Conservation (phyloP, 2,113 vertebrate genomes). For the Pedionomus torquatus region DNA sequence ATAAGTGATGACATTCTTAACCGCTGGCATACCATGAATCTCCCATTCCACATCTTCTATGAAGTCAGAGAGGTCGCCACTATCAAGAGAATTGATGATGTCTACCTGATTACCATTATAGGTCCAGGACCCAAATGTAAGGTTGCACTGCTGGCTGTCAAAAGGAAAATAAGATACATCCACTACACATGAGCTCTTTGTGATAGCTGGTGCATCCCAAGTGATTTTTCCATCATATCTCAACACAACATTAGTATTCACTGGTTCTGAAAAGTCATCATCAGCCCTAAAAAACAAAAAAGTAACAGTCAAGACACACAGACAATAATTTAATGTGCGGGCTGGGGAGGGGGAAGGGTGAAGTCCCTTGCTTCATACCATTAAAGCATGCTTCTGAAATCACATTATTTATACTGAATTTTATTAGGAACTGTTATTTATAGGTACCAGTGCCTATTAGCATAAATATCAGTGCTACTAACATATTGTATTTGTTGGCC, state of each 20-base stretch:
- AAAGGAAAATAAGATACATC: conserved; percentile 97
- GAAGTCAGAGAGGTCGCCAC: conserved; percentile 93
- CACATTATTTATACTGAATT: neutral
- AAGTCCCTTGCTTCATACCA: neutral
- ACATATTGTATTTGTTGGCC: neutral
- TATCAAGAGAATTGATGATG: conserved; percentile 87
- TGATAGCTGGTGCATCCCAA: conserved; percentile 97
- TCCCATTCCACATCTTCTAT: conserved; percentile 98
- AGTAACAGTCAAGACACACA: neutral
- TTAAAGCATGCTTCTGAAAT: neutral
- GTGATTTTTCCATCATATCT: conserved; percentile 92
- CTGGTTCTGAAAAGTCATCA: conserved; percentile 87
- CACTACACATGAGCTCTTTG: conserved; percentile 95
- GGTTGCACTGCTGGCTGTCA: conserved; percentile 93
- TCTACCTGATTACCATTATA: conserved; percentile 99
- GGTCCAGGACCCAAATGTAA: conserved; percentile 98
- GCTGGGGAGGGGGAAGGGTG: neutral
- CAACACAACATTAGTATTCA: conserved; percentile 93
- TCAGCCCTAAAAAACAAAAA: conserved; percentile 82
- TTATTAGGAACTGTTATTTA: neutral
- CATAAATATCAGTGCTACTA: neutral
- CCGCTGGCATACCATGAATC: conserved; percentile 94
- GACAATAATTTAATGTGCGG: neutral
- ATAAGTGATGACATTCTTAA: conserved; percentile 91
- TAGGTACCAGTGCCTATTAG: neutral